phyloP scores from a whole-genome alignment of 2,113 vertebrate genomes.

The Kryptolebias marmoratus region DNA sequence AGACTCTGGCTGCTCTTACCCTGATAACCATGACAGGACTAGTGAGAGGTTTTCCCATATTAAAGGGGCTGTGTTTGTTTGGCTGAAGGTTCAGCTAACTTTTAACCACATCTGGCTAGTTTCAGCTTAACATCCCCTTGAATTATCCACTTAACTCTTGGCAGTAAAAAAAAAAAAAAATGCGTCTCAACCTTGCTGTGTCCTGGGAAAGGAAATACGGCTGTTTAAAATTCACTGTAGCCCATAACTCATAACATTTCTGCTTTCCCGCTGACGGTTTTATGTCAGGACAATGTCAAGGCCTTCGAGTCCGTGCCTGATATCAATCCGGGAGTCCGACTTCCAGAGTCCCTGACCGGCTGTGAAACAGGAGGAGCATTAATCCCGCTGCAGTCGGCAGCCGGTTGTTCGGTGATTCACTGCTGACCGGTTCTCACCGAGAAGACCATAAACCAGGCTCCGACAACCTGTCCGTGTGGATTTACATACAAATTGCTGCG shows the following conservation, averaged over 20 bases:
- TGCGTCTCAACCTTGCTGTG: conserved; percentile 49
- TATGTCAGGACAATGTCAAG: conserved; percentile 67
- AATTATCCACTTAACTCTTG: conserved; percentile 21
- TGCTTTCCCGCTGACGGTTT: conserved; percentile 54
- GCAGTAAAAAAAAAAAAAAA: conserved; percentile 10
- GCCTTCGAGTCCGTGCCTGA: conserved; percentile 44
- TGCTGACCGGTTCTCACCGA: conserved; percentile 55
- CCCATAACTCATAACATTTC: conserved; percentile 61
- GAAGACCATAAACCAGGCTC: conserved; percentile 61
- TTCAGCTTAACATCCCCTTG: conserved; percentile 17
- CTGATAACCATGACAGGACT: conserved; percentile 46
- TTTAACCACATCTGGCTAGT: conserved; percentile 31
- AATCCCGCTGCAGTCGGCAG: conserved; percentile 42
- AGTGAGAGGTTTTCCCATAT: conserved; percentile 24
- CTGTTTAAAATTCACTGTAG: conserved; percentile 53
- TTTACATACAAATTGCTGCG: conserved; percentile 68
- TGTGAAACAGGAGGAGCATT: conserved; percentile 60
- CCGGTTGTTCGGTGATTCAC: conserved; percentile 59
- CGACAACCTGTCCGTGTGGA: conserved; percentile 46
- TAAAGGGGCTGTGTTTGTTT: conserved; percentile 11
- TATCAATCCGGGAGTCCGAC: conserved; percentile 61
- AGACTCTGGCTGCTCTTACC: conserved; percentile 16
- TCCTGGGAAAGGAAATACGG: conserved; percentile 53
- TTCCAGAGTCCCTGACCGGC: conserved; percentile 55
- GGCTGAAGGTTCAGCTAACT: conserved; percentile 3